These are phyloP conservation scores for Enteromius radiatus DNA, from an alignment of 2,797 vertebrate genomes.

Conservation along the genomic window DNA sequence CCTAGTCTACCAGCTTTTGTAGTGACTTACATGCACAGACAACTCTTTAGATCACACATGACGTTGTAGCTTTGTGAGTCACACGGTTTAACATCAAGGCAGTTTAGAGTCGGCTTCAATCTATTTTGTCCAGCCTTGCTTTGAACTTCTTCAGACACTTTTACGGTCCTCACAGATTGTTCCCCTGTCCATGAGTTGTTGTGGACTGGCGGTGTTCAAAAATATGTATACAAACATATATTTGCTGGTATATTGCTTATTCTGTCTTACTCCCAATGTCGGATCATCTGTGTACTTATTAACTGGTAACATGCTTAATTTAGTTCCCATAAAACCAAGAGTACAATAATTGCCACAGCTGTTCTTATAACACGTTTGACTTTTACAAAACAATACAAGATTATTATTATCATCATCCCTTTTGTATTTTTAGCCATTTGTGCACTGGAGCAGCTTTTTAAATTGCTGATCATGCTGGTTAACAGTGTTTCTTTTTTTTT, in stretches of 20 bases:
- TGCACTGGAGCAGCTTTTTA: conserved; percentile 69
- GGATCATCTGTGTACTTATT: conserved; percentile 46
- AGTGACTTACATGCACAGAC: conserved; percentile 31
- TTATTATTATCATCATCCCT: conserved; percentile 50
- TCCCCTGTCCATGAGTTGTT: conserved; percentile 3
- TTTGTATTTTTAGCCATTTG: conserved; percentile 62
- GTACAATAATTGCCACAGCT: conserved; percentile 51
- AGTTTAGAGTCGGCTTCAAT: background rate
- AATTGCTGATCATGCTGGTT: conserved; percentile 73
- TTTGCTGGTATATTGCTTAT: conserved; percentile 57
- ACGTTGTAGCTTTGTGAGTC: conserved; percentile 3
- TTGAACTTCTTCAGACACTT: conserved; percentile 28
- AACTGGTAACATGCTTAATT: conserved; percentile 43
- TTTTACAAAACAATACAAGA: conserved; percentile 11
- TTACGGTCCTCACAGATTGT: conserved; percentile 40
- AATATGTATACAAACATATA: conserved; percentile 57
- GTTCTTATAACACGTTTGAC: background rate
- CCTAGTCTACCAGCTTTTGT: conserved; percentile 16
- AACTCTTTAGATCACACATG: conserved; percentile 7
- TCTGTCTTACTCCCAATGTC: conserved; percentile 53
- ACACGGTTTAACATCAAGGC: background rate
- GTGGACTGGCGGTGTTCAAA: conserved; percentile 47
- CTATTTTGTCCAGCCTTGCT: conserved; percentile 13
- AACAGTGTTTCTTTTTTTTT: conserved; percentile 72
- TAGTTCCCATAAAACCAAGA: conserved; percentile 23